Conservation (phyloP, 2,113 vertebrate genomes). For the Myiagra hebetior region DNA sequence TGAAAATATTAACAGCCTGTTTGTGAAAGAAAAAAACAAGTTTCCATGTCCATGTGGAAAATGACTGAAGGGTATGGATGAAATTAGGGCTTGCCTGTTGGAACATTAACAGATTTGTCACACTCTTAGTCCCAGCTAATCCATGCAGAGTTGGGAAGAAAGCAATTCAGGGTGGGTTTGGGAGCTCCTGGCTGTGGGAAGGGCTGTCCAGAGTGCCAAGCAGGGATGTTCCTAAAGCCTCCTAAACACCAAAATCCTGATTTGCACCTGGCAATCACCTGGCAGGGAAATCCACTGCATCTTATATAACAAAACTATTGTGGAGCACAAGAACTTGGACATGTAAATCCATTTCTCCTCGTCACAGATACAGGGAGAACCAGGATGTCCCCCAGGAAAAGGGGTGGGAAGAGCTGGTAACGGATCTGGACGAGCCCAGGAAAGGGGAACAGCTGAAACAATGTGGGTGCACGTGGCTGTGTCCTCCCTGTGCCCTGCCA, state of each 20-base stretch:
- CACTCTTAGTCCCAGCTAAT: slow-evolving; percentile 24
- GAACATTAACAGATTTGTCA: slow-evolving; percentile 61
- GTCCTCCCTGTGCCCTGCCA: background rate
- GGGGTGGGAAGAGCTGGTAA: background rate
- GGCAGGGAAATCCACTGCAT: background rate
- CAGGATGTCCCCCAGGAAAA: background rate
- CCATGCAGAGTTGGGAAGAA: slow-evolving; percentile 5
- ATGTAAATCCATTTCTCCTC: background rate
- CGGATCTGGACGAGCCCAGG: background rate
- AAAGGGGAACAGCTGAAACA: background rate
- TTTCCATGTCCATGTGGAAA: slow-evolving; percentile 47
- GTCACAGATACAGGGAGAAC: background rate
- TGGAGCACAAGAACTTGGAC: background rate
- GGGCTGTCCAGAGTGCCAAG: background rate
- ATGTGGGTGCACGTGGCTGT: background rate
- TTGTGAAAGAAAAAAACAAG: background rate
- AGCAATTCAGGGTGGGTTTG: background rate
- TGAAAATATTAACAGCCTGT: slow-evolving; percentile 26
- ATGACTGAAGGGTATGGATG: slow-evolving; percentile 45
- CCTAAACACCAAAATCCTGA: background rate
- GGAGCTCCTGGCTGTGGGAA: background rate
- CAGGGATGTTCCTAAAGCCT: background rate
- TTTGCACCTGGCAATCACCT: background rate
- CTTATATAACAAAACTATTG: fast-evolving
- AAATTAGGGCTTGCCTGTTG: slow-evolving; percentile 48